phyloP scores from a whole-genome alignment of 1,140 invertebrate genomes.

The Aethina tumida region DNA sequence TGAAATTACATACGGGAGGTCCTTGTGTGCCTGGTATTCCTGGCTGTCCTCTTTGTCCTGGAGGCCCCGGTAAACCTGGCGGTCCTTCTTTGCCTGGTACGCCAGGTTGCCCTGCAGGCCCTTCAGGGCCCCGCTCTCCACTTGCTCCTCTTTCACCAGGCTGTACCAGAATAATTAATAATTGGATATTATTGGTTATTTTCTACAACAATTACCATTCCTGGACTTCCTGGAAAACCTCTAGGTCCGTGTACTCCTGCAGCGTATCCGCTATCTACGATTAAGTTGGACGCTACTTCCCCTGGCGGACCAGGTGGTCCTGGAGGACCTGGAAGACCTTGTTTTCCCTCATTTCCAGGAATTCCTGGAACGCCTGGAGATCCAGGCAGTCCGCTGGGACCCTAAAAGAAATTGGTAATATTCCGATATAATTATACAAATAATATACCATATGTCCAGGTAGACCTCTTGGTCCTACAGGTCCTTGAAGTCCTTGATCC shows the following conservation, averaged over 20 bases:
- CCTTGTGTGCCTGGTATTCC: slow-evolving; percentile 39
- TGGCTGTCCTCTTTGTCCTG: slow-evolving; percentile 34
- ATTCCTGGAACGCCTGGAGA: slow-evolving; percentile 31
- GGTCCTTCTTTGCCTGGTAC: slow-evolving; percentile 36
- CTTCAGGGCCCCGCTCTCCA: slow-evolving; percentile 29
- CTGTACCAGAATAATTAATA: slow-evolving; percentile 14
- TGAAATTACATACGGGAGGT: slow-evolving; percentile 18
- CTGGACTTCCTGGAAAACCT: slow-evolving; percentile 31
- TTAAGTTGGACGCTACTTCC: slow-evolving; percentile 16
- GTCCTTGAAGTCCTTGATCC: slow-evolving; percentile 42
- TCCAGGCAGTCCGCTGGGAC: slow-evolving; percentile 17
- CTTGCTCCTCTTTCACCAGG: slow-evolving; percentile 29
- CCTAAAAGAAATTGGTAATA: slow-evolving; percentile 8
- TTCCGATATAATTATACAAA: slow-evolving; percentile 1
- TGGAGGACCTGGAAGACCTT: slow-evolving; percentile 27
- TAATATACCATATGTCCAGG: slow-evolving; percentile 40
- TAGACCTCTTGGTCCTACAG: slow-evolving; percentile 48
- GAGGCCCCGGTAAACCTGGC: slow-evolving; percentile 29
- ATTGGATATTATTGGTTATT: slow-evolving; percentile 5
- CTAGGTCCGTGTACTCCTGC: slow-evolving; percentile 31
- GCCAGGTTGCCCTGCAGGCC: slow-evolving; percentile 35
- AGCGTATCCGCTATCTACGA: slow-evolving; percentile 17
- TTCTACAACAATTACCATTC: slow-evolving; percentile 21
- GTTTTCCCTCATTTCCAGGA: slow-evolving; percentile 26
- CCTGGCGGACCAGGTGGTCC: slow-evolving; percentile 25